Evolutionary conservation across 2,113 vertebrate species (phyloP).

Genomic region (Amphiprion ocellaris): DNA sequence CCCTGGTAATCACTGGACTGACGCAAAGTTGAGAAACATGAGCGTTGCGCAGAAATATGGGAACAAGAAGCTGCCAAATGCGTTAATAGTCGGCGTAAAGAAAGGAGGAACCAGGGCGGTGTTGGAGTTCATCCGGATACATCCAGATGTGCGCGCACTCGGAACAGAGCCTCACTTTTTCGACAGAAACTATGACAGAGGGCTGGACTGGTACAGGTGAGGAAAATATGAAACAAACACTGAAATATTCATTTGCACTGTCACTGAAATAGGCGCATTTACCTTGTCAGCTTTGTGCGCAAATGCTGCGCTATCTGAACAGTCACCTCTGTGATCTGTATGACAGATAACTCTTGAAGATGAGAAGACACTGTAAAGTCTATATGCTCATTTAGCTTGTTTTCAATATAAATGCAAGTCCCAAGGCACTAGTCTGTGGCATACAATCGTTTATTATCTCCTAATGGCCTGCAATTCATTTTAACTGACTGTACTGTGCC

Average conservation of each 20-base stretch:
- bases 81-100: conserved; percentile 95
- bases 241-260: not conserved
- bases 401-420: not conserved
- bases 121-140: conserved; percentile 96
- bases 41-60: conserved; percentile 80
- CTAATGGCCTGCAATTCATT: not conserved
- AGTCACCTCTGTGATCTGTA: not conserved
- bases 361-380: not conserved
- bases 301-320: too few species aligned
- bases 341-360: not conserved
- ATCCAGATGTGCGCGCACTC: conserved; percentile 94
- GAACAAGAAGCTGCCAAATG: conserved; percentile 91
- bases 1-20: conserved; percentile 44
- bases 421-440: too few species aligned
- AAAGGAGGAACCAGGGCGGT: conserved; percentile 96
- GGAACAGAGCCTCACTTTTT: conserved; percentile 98
- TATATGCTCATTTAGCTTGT: not conserved
- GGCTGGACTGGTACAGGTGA: conserved; percentile 98
- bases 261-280: not conserved
- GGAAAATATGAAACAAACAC: conserved; percentile 21
- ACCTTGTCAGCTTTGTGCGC: not conserved
- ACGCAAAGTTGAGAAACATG: conserved; percentile 72
- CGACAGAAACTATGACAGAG: conserved; percentile 94
- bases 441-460: not conserved
- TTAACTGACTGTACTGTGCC: not conserved